These are phyloP conservation scores for Hemicordylus capensis DNA, from an alignment of 2,113 vertebrate species.

Conservation along the genomic window DNA sequence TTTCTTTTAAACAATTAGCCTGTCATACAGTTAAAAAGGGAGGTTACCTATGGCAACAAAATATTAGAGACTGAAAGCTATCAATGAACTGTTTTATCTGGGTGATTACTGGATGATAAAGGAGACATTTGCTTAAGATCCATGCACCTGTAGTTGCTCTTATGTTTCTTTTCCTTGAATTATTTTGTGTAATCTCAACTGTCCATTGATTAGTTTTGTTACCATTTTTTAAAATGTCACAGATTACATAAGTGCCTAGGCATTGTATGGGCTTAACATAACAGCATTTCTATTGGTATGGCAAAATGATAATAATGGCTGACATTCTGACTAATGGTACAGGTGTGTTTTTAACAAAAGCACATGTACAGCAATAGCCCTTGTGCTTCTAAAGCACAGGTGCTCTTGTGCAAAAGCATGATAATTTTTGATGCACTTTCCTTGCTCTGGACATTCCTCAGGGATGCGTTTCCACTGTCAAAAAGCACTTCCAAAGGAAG, in stretches of 20 bases:
- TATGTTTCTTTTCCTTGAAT: not conserved
- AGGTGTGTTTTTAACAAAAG: too few species aligned
- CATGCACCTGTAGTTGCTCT: not conserved
- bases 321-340: too few species aligned
- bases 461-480: too few species aligned
- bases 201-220: not conserved
- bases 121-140: not conserved
- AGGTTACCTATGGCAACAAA: not conserved
- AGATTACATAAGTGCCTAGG: not conserved
- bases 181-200: not conserved
- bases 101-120: not conserved
- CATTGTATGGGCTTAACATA: not conserved
- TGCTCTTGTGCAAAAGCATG: too few species aligned
- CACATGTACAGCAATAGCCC: too few species aligned
- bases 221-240: slow-evolving; percentile 3
- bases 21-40: not conserved
- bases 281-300: not conserved
- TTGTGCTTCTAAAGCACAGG: too few species aligned
- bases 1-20: not conserved
- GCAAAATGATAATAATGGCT: too few species aligned
- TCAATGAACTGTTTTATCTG: not conserved
- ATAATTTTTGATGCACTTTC: too few species aligned
- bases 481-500: too few species aligned
- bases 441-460: too few species aligned
- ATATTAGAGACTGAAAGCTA: not conserved